A percentile compares a stretch with the other conserved stretches of the same genome.
These are phyloP conservation scores for Nerophis lumbriciformis DNA, from an alignment of 2,113 vertebrate species.

Conservation along the genomic window DNA sequence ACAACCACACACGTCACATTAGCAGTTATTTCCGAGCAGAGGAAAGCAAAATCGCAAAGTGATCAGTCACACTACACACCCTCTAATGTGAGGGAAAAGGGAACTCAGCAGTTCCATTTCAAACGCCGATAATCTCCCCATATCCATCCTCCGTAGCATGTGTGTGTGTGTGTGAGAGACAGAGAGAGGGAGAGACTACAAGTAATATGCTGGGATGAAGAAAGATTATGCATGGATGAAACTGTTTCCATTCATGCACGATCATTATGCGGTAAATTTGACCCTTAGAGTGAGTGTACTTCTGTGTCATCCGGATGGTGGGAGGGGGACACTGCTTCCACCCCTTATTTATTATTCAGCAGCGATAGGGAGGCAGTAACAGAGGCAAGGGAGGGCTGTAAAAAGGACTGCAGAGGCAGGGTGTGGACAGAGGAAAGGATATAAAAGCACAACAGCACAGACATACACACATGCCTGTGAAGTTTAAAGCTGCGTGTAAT, in stretches of 20 bases:
- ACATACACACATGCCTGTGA: neutral
- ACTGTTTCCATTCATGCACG: constrained; percentile 5
- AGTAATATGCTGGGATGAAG: neutral
- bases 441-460: constrained; percentile 3
- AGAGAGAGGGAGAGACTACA: neutral
- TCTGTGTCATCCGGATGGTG: constrained; percentile 21
- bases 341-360: constrained; percentile 58
- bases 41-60: constrained; percentile 17
- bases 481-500: constrained; percentile 5
- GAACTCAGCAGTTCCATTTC: constrained; percentile 40
- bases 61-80: constrained; percentile 7
- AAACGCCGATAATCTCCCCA: constrained; percentile 41
- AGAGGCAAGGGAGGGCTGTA: neutral
- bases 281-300: constrained; percentile 14
- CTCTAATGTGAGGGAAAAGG: constrained; percentile 11
- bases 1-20: constrained; percentile 7
- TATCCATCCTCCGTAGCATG: constrained; percentile 10
- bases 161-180: neutral
- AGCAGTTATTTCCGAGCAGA: constrained; percentile 10
- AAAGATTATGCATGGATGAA: neutral
- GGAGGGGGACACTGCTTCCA: constrained; percentile 26
- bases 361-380: constrained; percentile 15
- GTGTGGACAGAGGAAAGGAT: constrained; percentile 44
- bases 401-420: constrained; percentile 51
- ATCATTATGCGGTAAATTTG: constrained; percentile 4